Conservation (phyloP, 2,888 invertebrate genomes). For the Sinodicranocentrus sp. region DNA sequence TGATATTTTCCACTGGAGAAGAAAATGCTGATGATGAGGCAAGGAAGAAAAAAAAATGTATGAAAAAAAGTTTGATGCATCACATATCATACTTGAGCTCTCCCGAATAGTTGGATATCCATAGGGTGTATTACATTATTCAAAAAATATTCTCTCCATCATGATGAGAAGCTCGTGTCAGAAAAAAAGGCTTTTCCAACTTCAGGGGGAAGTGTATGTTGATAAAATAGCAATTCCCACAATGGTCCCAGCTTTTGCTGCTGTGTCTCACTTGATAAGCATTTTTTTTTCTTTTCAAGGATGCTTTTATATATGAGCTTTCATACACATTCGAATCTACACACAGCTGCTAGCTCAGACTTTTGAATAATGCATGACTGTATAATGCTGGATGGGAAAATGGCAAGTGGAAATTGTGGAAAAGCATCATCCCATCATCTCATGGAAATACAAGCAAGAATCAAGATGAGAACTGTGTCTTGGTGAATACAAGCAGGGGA, state of each 20-base stretch:
- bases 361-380: slow-evolving; percentile 64
- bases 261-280: slow-evolving; percentile 33
- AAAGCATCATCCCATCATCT: slow-evolving; percentile 17
- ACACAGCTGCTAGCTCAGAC: slow-evolving; percentile 34
- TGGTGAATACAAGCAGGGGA: not conserved
- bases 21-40: slow-evolving; percentile 3
- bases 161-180: slow-evolving; percentile 18
- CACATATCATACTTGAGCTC: slow-evolving; percentile 3
- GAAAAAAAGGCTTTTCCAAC: not conserved
- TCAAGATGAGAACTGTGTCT: slow-evolving; percentile 41
- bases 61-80: slow-evolving; percentile 24
- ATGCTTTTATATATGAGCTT: slow-evolving; percentile 27
- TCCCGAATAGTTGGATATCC: not conserved
- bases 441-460: slow-evolving; percentile 23
- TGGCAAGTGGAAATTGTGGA: slow-evolving; percentile 52
- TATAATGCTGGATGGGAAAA: slow-evolving; percentile 58
- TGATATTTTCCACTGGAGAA: not conserved
- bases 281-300: slow-evolving; percentile 19
- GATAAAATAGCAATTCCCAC: slow-evolving; percentile 50
- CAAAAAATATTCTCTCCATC: slow-evolving; percentile 22
- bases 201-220: slow-evolving; percentile 12
- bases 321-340: not conserved
- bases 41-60: slow-evolving; percentile 12
- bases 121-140: slow-evolving; percentile 23
- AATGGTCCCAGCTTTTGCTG: slow-evolving; percentile 21